Evolutionary conservation across 2,113 vertebrate species (phyloP).

Genomic region (Connochaetes taurinus): DNA sequence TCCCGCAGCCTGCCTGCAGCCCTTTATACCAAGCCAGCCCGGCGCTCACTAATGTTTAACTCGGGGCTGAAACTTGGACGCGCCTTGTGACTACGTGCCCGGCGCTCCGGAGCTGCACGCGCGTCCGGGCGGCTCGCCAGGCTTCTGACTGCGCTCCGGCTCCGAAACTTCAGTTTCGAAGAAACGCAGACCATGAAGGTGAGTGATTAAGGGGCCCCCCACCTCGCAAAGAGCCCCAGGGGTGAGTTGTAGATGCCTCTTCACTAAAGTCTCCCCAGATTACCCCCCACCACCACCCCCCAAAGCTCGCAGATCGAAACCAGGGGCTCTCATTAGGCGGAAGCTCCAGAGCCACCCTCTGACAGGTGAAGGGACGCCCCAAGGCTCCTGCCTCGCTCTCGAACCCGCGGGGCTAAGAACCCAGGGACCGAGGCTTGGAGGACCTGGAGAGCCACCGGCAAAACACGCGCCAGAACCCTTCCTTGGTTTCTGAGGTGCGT

Average conservation of each 20-base stretch:
- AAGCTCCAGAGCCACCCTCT: neutral
- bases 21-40: neutral
- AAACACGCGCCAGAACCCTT: neutral
- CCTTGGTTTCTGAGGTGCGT: neutral
- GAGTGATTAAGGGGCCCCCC: neutral
- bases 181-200: conserved; percentile 72
- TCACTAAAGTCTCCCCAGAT: neutral
- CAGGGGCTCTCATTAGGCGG: neutral
- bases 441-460: neutral
- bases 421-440: neutral
- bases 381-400: neutral
- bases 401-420: neutral
- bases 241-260: neutral
- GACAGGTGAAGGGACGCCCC: conserved; percentile 32
- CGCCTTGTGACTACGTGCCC: neutral
- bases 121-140: neutral
- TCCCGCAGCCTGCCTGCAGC: neutral
- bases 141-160: conserved; percentile 29
- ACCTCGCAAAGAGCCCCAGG: neutral
- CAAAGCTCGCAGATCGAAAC: neutral
- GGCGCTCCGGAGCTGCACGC: neutral
- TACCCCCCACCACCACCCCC: neutral
- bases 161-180: neutral
- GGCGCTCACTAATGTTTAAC: conserved; percentile 75
- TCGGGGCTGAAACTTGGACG: conserved; percentile 34